A percentile compares a stretch with the other conserved stretches of the same genome.
phyloP scores from a whole-genome alignment of 2,888 invertebrate species.

The Steromphala cineraria region DNA sequence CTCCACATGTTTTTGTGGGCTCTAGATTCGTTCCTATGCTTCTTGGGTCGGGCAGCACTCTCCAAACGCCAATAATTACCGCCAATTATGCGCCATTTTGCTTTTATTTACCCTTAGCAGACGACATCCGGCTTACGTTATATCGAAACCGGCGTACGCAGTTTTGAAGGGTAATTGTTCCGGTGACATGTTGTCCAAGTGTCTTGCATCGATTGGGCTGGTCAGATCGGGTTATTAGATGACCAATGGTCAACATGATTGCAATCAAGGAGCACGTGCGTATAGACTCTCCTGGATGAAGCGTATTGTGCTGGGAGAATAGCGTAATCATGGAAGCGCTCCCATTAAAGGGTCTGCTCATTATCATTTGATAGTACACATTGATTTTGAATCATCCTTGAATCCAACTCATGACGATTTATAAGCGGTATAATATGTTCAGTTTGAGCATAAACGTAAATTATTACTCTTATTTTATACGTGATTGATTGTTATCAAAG shows the following conservation, averaged over 20 bases:
- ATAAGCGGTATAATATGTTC: no score
- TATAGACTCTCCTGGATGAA: background rate
- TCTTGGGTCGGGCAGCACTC: background rate
- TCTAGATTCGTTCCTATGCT: background rate
- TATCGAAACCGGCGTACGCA: slow-evolving; percentile 3
- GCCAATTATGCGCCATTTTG: slow-evolving; percentile 23
- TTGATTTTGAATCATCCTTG: no score
- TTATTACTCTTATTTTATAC: no score
- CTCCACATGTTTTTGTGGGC: slow-evolving; percentile 16
- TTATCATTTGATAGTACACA: no score
- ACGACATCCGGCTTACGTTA: slow-evolving; percentile 17
- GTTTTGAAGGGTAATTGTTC: background rate
- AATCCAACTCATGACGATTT: no score
- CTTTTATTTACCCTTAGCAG: slow-evolving; percentile 9
- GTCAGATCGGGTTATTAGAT: background rate
- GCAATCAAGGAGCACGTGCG: background rate
- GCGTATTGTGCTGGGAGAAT: no score
- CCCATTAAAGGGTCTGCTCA: no score
- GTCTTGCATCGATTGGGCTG: background rate
- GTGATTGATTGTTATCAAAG: no score
- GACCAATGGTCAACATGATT: slow-evolving; percentile 7
- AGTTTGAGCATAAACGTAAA: no score
- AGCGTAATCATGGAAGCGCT: no score
- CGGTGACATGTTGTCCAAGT: background rate
- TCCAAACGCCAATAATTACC: slow-evolving; percentile 19